Evolutionary conservation across 2,888 invertebrate species (phyloP), one percentile per base, ranked within the genome.

Genomic region (Drosophila atripex): DNA sequence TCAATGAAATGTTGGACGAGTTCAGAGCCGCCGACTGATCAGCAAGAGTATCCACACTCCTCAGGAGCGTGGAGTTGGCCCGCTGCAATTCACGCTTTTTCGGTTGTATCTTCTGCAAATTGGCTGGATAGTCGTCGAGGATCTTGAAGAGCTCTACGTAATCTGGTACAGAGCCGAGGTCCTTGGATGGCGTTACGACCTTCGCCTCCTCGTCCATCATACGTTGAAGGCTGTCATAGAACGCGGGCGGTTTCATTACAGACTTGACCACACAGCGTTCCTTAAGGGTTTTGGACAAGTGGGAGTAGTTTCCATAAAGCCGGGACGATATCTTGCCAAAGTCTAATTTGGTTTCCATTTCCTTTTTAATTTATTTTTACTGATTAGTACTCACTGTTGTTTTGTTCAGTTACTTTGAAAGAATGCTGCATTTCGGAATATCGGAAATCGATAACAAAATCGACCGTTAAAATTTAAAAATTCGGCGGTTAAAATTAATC

Each of bases 41-140:
- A 14, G 16, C 32, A 28, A 11, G 9, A 4, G 21, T 49, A 12
- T 73, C 71, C n/a, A 61, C 77, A 30, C 68, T 61, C 39, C 77
- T 76, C 0, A 83, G 71, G 9, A 77, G 60, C 0, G 64, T 75
- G 0, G 80, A 74, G 56, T 88, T 89, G 5, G 77, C 53, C 1
- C 90, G 85, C 30, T 73, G 78, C 3, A 83, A 54, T 11, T 90
- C 89, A 0, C 80, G 76, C 35, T 73, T 88, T 28, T 86, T 87
- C 3, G 71, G 35, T 1, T 69, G 49, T 0, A 76, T 53, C 25
- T 86, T 89, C 3, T 87, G 88, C 25, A 90, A 51, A 41, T 90
- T 91, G 0, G 63, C 21, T 6, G 90, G 91, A 59, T 88, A 90
- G 3, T 84, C 83, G 0, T 91, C 90, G 4, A 91, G 77, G 1